A percentile compares a stretch with the other conserved stretches of the same genome.
These are phyloP conservation scores for Cancer borealis DNA, from an alignment of 2,888 invertebrate genomes.

Conservation along the genomic window DNA sequence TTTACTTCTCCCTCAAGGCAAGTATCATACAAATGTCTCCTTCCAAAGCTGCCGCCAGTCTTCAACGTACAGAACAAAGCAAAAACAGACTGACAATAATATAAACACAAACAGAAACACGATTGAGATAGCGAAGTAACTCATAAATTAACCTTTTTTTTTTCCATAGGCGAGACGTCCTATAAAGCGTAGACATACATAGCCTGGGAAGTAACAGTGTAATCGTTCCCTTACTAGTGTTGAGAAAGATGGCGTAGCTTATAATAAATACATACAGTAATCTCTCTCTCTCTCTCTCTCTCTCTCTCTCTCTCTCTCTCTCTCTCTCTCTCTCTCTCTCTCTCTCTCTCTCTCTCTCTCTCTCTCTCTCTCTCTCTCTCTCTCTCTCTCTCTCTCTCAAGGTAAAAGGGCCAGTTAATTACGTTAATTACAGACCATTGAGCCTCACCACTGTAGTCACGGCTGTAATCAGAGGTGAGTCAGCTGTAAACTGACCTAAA, in stretches of 20 bases:
- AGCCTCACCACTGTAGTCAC: not conserved
- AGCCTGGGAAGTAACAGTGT: too few relatives aligned
- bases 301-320: too few relatives aligned
- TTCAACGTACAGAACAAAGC: not conserved
- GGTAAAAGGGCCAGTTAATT: not conserved
- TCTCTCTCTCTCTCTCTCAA: not conserved
- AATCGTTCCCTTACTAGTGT: too few relatives aligned
- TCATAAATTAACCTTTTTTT: not conserved
- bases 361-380: constrained; percentile 12
- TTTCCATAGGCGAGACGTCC: too few relatives aligned
- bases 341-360: not conserved
- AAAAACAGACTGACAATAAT: not conserved
- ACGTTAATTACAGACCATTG: not conserved
- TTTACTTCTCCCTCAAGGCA: not conserved
- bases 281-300: too few relatives aligned
- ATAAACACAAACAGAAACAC: not conserved
- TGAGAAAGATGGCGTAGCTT: too few relatives aligned
- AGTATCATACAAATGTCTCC: not conserved
- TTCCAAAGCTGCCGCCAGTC: not conserved
- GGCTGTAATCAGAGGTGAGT: not conserved
- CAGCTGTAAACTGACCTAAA: not conserved
- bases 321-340: too few relatives aligned
- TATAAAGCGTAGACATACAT: too few relatives aligned
- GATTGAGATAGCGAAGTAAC: not conserved
- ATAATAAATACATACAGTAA: too few relatives aligned